Evolutionary conservation across 2,888 invertebrate genomes (phyloP).

Genomic region (Chesias legatella): DNA sequence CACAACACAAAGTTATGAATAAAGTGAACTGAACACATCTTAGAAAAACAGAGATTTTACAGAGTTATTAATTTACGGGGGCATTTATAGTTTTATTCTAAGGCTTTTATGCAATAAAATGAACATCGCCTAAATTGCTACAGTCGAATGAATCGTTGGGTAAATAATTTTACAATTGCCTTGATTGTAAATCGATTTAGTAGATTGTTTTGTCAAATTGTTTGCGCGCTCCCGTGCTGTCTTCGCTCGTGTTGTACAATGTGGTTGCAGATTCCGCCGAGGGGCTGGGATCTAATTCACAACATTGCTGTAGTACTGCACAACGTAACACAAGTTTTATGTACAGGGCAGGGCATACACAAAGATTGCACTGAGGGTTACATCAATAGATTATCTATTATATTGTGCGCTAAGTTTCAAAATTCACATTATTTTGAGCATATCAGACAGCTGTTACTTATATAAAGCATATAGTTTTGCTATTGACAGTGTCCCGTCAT

Average conservation of each 20-base stretch:
- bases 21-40: no score
- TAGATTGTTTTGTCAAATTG: neutral
- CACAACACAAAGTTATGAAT: no score
- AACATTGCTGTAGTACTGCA: constrained; percentile 67
- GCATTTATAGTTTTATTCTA: no score
- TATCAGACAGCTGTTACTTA: constrained; percentile 73
- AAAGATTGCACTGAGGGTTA: constrained; percentile 72
- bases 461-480: constrained; percentile 76
- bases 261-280: constrained; percentile 37
- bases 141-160: no score
- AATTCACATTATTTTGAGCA: constrained; percentile 76
- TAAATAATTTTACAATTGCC: no score
- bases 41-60: no score
- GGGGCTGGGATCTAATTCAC: constrained; percentile 45
- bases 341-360: constrained; percentile 70
- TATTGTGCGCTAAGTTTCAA: constrained; percentile 79
- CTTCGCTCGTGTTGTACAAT: no score
- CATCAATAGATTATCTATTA: constrained; percentile 68
- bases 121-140: no score
- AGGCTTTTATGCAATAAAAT: no score
- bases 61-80: no score
- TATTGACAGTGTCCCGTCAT: constrained; percentile 70
- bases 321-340: constrained; percentile 62
- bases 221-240: constrained; percentile 7
- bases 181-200: no score